Percentiles rank a stretch among this genome's conserved stretches.
phyloP scores from a whole-genome alignment of 2,888 invertebrate genomes.

The Ennomos quercinarius region DNA sequence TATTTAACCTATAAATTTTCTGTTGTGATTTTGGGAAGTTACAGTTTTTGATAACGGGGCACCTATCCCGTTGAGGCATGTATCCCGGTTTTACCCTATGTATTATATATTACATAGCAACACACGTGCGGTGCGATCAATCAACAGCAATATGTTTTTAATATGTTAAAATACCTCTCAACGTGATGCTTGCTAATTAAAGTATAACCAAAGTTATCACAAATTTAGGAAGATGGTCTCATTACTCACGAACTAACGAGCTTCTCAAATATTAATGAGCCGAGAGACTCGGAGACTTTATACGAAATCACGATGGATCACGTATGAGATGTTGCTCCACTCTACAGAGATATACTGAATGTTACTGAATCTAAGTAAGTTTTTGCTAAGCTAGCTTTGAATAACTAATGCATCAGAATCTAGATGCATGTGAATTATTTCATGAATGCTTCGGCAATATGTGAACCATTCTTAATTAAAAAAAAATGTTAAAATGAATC shows the following conservation, averaged over 20 bases:
- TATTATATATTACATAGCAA: no score
- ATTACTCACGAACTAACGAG: slow-evolving; percentile 51
- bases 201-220: slow-evolving; percentile 45
- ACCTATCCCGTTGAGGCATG: no score
- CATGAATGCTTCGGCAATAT: no score
- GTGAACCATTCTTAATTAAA: no score
- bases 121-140: neutral
- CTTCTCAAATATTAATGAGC: slow-evolving; percentile 51
- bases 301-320: slow-evolving; percentile 31
- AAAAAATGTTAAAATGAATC: no score
- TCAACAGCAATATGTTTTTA: neutral
- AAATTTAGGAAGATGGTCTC: slow-evolving; percentile 48
- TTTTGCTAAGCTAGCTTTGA: neutral
- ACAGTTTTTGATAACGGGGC: no score
- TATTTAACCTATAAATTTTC: no score
- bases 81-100: no score
- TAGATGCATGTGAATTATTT: no score
- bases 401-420: neutral
- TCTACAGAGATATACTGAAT: neutral
- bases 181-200: slow-evolving; percentile 33
- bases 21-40: no score
- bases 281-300: slow-evolving; percentile 33
- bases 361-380: neutral
- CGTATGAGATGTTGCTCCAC: neutral
- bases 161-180: neutral